These are phyloP conservation scores for Tychaedon coryphoeus DNA, from an alignment of 2,113 vertebrate genomes.

Conservation along the genomic window DNA sequence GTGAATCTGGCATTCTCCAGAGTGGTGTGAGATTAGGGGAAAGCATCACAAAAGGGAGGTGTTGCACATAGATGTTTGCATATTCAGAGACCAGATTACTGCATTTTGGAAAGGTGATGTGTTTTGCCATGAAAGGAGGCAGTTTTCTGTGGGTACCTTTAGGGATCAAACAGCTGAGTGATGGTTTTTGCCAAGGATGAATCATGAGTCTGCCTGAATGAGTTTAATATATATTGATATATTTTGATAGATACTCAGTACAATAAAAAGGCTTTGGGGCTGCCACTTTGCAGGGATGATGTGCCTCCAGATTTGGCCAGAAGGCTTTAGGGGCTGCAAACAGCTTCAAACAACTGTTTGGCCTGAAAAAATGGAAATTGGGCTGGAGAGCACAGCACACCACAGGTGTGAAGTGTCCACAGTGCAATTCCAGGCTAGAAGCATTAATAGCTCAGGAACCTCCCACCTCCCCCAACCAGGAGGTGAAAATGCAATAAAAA, in stretches of 20 bases:
- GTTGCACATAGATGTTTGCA: background rate
- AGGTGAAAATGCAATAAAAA: background rate
- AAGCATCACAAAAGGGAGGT: background rate
- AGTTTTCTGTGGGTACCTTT: accelerated
- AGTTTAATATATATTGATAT: background rate
- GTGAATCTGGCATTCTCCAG: background rate
- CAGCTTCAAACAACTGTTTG: background rate
- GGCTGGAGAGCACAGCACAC: accelerated
- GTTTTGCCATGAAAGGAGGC: background rate
- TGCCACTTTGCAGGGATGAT: background rate
- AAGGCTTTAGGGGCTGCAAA: background rate
- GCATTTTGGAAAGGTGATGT: accelerated
- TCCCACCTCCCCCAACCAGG: background rate
- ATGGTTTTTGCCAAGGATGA: background rate
- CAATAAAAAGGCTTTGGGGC: background rate
- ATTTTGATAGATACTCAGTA: background rate
- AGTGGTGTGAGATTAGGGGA: background rate
- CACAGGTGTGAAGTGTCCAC: accelerated
- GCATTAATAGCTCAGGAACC: background rate
- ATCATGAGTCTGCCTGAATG: accelerated
- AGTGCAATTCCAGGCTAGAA: background rate
- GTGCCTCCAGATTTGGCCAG: accelerated
- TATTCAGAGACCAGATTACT: no score
- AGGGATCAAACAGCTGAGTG: no score
- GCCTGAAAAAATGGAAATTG: background rate